phyloP scores from a whole-genome alignment of 2,888 invertebrate genomes.

The Eledona agricola region DNA sequence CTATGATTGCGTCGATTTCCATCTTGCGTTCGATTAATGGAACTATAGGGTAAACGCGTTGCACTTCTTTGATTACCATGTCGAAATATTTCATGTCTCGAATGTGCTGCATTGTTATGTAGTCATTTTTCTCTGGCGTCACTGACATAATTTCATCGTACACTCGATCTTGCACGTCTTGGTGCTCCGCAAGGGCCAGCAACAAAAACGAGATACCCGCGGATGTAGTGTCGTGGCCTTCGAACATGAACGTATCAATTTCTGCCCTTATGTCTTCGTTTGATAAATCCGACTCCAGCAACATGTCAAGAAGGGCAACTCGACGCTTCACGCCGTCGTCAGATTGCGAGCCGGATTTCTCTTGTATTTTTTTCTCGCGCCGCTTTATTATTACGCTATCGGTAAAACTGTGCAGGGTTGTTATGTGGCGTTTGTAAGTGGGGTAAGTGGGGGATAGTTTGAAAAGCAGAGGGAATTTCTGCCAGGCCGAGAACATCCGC shows the following conservation, averaged over 20 bases:
- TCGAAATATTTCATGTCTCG: slow-evolving; percentile 42
- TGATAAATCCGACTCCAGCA: slow-evolving; percentile 63
- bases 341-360: background rate
- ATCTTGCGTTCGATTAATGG: slow-evolving; percentile 35
- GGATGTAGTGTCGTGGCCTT: slow-evolving; percentile 50
- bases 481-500: slow-evolving; percentile 17
- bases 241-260: slow-evolving; percentile 67
- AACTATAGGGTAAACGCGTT: slow-evolving; percentile 36
- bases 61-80: slow-evolving; percentile 40
- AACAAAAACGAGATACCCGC: slow-evolving; percentile 39
- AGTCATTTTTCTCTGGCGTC: slow-evolving; percentile 23
- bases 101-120: slow-evolving; percentile 23
- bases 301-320: slow-evolving; percentile 32
- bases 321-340: slow-evolving; percentile 2
- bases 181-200: slow-evolving; percentile 39
- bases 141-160: slow-evolving; percentile 38
- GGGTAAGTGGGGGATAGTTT: background rate
- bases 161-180: slow-evolving; percentile 42
- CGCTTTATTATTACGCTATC: slow-evolving; percentile 64
- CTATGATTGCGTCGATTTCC: slow-evolving; percentile 27
- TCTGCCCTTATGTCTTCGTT: slow-evolving; percentile 65
- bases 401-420: slow-evolving; percentile 64
- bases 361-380: slow-evolving; percentile 16
- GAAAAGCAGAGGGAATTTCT: slow-evolving; percentile 2
- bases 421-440: slow-evolving; percentile 41